Evolutionary conservation across 1,140 invertebrate species (phyloP).

Genomic region (Brachionus asplanchnoidis): DNA sequence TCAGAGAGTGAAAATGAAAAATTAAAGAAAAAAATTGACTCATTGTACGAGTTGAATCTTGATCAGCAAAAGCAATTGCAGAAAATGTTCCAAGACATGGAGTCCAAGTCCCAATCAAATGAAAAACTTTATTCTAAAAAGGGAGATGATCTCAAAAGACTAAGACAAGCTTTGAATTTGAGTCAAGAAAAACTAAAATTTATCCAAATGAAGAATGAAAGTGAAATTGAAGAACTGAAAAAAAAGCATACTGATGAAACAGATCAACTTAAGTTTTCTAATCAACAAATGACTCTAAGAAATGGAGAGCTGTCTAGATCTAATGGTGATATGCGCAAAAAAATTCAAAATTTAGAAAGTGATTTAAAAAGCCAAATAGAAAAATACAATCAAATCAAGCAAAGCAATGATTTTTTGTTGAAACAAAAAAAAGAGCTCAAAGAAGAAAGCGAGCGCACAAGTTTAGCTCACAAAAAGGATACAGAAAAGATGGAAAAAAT

Average conservation of each 20-base stretch:
- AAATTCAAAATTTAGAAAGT: slow-evolving; percentile 5
- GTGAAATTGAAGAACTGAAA: slow-evolving; percentile 17
- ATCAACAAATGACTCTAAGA: slow-evolving; percentile 2
- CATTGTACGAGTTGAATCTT: not conserved
- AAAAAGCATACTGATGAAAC: not conserved
- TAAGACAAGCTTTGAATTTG: slow-evolving; percentile 31
- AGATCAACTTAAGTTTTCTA: slow-evolving; percentile 19
- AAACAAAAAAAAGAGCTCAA: slow-evolving; percentile 40
- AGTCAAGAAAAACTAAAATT: slow-evolving; percentile 8
- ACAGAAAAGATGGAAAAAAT: not conserved
- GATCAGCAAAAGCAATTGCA: slow-evolving; percentile 28
- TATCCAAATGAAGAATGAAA: slow-evolving; percentile 17
- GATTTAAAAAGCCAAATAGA: not conserved
- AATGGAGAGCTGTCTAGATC: slow-evolving; percentile 32
- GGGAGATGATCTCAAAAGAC: slow-evolving; percentile 8
- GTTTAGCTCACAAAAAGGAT: slow-evolving; percentile 1
- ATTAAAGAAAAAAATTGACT: not conserved
- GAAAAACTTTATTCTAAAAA: slow-evolving; percentile 29
- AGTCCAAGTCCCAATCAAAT: not conserved
- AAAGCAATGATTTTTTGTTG: not conserved
- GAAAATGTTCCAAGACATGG: slow-evolving; percentile 10
- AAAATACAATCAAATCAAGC: not conserved
- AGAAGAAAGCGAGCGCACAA: not conserved
- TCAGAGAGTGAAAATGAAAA: not conserved
- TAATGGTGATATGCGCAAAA: slow-evolving; percentile 34